Evolutionary conservation across 2,113 vertebrate genomes (phyloP), one percentile per base, ranked within the genome.

Genomic region (Abramis brama): DNA sequence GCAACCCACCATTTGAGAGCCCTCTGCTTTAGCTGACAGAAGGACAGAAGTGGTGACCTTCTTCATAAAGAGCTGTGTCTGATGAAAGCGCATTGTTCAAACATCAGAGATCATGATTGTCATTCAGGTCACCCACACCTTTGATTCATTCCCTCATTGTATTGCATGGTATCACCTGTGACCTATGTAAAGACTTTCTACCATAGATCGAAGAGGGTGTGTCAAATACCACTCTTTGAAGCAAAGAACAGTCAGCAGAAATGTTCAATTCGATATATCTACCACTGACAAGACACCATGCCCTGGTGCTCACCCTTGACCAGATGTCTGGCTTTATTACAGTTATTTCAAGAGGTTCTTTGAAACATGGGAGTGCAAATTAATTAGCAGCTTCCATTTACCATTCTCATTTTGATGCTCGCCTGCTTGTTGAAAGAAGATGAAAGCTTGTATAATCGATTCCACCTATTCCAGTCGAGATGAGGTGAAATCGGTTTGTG

Each of bases 361-460:
- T 77, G 74, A 77, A 55, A 30, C 12, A 75, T 71, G 17, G 17
- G 33, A 21, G 47, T 27, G 2, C 25, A 77, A 68, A 82, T 82
- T 50, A 62, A 86, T 86, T 82, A 86, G 45, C 79, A 30, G 70
- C 57, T 55, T 78, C 39, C 68, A 50, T 80, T 50, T 66, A 27
- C 23, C 10, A 47, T 78, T 81, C 70, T 62, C 75, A 60, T 83
- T 25, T 36, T 57, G 52, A 78, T 79, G 27, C 30, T 21, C 47
- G 8, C 0, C 30, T 23, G 33, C 33, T 59, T 17, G 47, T 11
- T 77, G 23, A 45, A 52, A 86, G 45, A 21, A 82, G 84, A 59
- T 71, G 52, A 81, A 79, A 74, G 79, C 66, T 47, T 10, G 50
- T 71, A 30, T 66, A 71, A 85, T 85, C 60, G 71, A 85, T 87